These are phyloP conservation scores for Andrena chrysosceles DNA, from an alignment of 2,888 invertebrate species.

Conservation along the genomic window DNA sequence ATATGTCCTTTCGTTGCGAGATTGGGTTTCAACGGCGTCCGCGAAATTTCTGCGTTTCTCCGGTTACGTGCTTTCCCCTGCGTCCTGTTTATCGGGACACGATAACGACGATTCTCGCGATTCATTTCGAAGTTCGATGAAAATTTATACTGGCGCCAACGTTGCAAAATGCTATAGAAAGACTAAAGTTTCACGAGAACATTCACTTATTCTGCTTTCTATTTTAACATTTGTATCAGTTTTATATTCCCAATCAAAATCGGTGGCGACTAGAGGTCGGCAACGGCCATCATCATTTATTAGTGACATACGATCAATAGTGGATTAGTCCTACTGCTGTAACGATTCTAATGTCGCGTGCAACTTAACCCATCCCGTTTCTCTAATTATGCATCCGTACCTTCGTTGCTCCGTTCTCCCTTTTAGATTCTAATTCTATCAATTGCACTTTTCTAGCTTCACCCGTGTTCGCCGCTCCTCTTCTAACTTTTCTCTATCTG, in stretches of 20 bases:
- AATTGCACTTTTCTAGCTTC: neutral
- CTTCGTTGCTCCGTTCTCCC: neutral
- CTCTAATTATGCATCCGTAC: conserved; percentile 17
- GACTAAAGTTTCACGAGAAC: neutral
- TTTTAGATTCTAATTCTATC: neutral
- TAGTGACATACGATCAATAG: conserved; percentile 40
- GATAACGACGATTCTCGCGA: neutral
- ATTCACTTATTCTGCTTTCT: neutral
- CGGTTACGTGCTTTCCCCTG: conserved; percentile 7
- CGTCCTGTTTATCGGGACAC: neutral
- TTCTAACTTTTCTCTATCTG: neutral
- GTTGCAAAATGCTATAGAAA: neutral
- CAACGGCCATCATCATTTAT: conserved; percentile 35
- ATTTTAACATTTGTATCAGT: too few relatives aligned
- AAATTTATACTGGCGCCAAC: neutral
- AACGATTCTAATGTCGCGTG: conserved; percentile 37
- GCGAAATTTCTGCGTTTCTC: conserved; percentile 23
- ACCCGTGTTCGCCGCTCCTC: neutral
- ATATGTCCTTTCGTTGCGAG: neutral
- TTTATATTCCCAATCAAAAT: neutral
- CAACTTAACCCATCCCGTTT: conserved; percentile 19
- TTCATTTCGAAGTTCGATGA: conserved; percentile 6
- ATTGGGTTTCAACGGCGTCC: conserved; percentile 3
- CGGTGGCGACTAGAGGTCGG: conserved; percentile 38
- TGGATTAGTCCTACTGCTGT: conserved; percentile 18